Percentiles rank a stretch among this genome's conserved stretches.
phyloP scores from a whole-genome alignment of 1,140 invertebrate species.

The Drosophila sturtevanti region DNA sequence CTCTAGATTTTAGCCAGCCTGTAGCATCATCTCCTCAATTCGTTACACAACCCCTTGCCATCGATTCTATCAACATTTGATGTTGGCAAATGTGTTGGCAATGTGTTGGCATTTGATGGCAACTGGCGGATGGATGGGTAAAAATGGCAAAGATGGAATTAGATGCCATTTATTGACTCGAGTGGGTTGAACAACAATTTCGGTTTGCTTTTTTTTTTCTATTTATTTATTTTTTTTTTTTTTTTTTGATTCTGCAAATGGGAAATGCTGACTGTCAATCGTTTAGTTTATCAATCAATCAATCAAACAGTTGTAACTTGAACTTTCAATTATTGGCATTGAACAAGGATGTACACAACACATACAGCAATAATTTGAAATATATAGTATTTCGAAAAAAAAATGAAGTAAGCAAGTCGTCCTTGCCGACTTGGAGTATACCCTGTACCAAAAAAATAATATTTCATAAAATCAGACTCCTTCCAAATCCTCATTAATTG shows the following conservation, averaged over 20 bases:
- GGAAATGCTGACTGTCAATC: slow-evolving; percentile 39
- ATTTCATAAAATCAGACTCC: too few species aligned
- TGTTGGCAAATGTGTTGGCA: slow-evolving; percentile 58
- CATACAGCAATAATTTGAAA: neutral
- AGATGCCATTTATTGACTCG: slow-evolving; percentile 12
- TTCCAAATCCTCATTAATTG: too few species aligned
- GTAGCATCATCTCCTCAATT: neutral
- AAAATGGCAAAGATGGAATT: slow-evolving; percentile 12
- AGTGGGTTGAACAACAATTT: neutral
- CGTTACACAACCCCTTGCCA: neutral
- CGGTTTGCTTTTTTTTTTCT: neutral
- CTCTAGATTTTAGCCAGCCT: neutral
- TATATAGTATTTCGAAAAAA: too few species aligned
- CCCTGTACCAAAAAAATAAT: too few species aligned
- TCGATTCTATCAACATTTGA: slow-evolving; percentile 12
- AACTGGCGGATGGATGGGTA: slow-evolving; percentile 35
- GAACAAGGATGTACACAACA: neutral
- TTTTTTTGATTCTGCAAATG: slow-evolving; percentile 16
- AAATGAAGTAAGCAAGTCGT: too few species aligned
- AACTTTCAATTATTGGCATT: slow-evolving; percentile 1
- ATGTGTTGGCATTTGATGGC: slow-evolving; percentile 42
- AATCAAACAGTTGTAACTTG: slow-evolving; percentile 25
- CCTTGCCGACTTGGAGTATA: too few species aligned
- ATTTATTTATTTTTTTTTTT: neutral
- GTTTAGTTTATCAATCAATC: slow-evolving; percentile 53